Percentiles rank a stretch among this genome's conserved stretches.
These are phyloP conservation scores for Cyanocitta stelleri DNA, from an alignment of 2,113 vertebrate species.

Conservation along the genomic window DNA sequence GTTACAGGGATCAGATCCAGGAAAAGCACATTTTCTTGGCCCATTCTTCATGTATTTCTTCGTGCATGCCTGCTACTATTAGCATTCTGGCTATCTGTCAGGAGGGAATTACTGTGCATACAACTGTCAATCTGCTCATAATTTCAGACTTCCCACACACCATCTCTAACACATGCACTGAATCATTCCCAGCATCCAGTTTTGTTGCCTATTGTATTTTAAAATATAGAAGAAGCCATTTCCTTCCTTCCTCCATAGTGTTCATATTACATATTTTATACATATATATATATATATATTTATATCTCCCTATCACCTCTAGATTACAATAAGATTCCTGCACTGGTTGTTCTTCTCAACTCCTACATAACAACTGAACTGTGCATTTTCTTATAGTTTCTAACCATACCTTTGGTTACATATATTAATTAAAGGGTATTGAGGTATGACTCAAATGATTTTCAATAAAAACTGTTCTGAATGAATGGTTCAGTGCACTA, in stretches of 20 bases:
- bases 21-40: conserved; percentile 24
- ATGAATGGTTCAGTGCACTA: neutral
- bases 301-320: neutral
- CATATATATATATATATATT: too few species aligned
- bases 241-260: neutral
- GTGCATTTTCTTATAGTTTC: neutral
- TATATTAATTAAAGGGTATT: neutral
- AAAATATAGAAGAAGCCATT: neutral
- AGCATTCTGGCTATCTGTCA: neutral
- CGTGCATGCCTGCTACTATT: neutral
- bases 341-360: neutral
- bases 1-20: conserved; percentile 5
- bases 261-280: neutral
- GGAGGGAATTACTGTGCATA: neutral
- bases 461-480: neutral
- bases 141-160: neutral
- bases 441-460: neutral
- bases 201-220: neutral
- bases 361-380: neutral
- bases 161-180: neutral
- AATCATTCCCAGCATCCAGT: neutral
- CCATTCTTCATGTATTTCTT: neutral
- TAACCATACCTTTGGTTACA: neutral
- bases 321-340: neutral
- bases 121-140: neutral